These are phyloP conservation scores for Brachionus plicatilis DNA, from an alignment of 1,140 invertebrate genomes.

Conservation along the genomic window DNA sequence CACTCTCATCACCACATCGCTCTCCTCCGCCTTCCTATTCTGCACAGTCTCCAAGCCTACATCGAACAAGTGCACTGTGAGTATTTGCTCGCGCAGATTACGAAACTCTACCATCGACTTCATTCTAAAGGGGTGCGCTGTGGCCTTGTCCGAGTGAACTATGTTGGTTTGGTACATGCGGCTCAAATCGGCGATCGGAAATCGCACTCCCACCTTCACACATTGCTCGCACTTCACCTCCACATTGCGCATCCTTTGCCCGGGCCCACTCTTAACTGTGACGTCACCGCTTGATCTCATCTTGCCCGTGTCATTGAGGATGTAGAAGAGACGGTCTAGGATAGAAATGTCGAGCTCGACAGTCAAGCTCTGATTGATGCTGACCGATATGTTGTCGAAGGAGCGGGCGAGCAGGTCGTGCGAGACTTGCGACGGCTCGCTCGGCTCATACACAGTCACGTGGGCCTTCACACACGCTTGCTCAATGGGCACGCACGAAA, in stretches of 20 bases:
- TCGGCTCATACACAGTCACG: background rate
- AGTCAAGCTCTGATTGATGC: background rate
- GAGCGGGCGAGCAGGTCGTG: background rate
- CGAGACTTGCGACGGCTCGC: background rate
- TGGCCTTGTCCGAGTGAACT: background rate
- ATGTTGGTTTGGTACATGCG: background rate
- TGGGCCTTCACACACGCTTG: background rate
- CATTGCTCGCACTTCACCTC: background rate
- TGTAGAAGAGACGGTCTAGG: slow-evolving; percentile 10
- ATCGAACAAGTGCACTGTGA: slow-evolving; percentile 15
- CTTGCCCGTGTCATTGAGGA: background rate
- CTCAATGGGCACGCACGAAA: background rate
- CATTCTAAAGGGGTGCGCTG: background rate
- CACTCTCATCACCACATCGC: background rate
- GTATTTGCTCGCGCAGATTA: background rate
- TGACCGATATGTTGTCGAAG: background rate
- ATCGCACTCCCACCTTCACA: background rate
- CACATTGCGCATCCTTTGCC: background rate
- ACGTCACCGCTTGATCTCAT: background rate
- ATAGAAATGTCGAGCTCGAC: slow-evolving; percentile 36
- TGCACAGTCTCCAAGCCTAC: background rate
- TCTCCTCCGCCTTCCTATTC: background rate
- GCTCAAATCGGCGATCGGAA: slow-evolving; percentile 25
- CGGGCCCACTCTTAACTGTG: background rate
- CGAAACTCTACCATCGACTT: background rate